Percentiles rank a stretch among this genome's conserved stretches.
Conservation (phyloP, 1,140 invertebrate species). For the Trichogramma pretiosum region DNA sequence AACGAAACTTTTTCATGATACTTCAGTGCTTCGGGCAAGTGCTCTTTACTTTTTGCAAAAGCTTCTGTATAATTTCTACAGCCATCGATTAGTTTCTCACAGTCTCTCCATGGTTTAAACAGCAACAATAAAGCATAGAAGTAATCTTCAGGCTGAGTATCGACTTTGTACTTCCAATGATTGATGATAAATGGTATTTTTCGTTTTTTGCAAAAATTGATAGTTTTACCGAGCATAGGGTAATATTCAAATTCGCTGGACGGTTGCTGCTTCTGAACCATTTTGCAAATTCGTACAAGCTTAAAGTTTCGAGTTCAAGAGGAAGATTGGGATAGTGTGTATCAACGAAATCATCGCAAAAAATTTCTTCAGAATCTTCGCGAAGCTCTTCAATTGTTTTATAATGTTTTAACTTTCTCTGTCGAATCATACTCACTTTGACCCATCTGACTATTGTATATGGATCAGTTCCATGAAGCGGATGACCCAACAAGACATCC, state of each 20-base stretch:
- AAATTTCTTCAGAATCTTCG: slow-evolving; percentile 17
- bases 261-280: slow-evolving; percentile 11
- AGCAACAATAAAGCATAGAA: slow-evolving; percentile 26
- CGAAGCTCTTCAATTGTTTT: slow-evolving; percentile 10
- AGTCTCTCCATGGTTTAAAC: slow-evolving; percentile 27
- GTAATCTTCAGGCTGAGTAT: slow-evolving; percentile 25
- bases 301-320: background rate
- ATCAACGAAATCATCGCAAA: slow-evolving; percentile 16
- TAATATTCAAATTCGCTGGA: slow-evolving; percentile 15
- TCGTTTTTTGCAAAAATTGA: slow-evolving; percentile 22
- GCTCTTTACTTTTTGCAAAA: slow-evolving; percentile 16
- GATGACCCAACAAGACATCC: slow-evolving; percentile 24
- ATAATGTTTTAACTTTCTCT: slow-evolving; percentile 14
- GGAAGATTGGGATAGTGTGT: slow-evolving; percentile 14
- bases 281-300: slow-evolving; percentile 13
- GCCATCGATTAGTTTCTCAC: slow-evolving; percentile 17
- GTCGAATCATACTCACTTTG: slow-evolving; percentile 23
- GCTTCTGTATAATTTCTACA: slow-evolving; percentile 22
- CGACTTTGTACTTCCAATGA: slow-evolving; percentile 23
- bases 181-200: slow-evolving; percentile 23
- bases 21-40: slow-evolving; percentile 16
- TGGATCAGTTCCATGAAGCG: slow-evolving; percentile 25
- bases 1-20: slow-evolving; percentile 24
- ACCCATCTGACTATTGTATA: slow-evolving; percentile 27
- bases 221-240: slow-evolving; percentile 3